Conservation (phyloP, 2,797 vertebrate species). For the Smutsia temminckii region DNA sequence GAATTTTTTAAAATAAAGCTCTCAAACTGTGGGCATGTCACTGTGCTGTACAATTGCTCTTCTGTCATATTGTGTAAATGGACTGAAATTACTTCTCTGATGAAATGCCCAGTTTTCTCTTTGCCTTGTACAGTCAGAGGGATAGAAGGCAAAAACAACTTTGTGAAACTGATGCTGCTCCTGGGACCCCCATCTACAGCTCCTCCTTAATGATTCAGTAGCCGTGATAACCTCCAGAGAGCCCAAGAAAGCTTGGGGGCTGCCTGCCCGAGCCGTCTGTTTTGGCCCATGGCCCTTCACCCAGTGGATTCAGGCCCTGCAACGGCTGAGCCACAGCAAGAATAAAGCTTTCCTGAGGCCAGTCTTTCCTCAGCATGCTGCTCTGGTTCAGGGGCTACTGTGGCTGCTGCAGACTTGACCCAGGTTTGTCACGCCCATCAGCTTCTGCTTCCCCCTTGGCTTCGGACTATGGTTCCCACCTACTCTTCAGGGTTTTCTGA, state of each 20-base stretch:
- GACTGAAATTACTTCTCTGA: conserved; percentile 19
- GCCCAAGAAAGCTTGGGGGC: not conserved
- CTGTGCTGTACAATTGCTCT: not conserved
- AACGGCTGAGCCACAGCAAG: not conserved
- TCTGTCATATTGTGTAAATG: not conserved
- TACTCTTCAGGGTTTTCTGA: not conserved
- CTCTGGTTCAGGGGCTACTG: not conserved
- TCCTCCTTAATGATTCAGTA: conserved; percentile 20
- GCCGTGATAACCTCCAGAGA: conserved; percentile 47
- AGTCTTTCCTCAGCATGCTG: not conserved
- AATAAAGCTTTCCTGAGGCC: not conserved
- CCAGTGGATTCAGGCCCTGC: not conserved
- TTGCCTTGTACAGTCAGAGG: not conserved
- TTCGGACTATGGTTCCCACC: not conserved
- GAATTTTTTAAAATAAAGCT: not conserved
- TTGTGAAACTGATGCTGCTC: not conserved
- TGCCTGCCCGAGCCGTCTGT: not conserved
- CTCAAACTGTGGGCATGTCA: not conserved
- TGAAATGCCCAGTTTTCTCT: not conserved
- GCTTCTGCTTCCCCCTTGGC: not conserved
- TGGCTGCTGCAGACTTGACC: not conserved
- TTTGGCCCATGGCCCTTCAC: not conserved
- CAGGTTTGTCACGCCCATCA: not conserved
- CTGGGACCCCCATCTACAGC: not conserved
- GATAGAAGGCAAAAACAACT: not conserved